phyloP scores from a whole-genome alignment of 1,140 invertebrate species.

The Penaeus chinensis region DNA sequence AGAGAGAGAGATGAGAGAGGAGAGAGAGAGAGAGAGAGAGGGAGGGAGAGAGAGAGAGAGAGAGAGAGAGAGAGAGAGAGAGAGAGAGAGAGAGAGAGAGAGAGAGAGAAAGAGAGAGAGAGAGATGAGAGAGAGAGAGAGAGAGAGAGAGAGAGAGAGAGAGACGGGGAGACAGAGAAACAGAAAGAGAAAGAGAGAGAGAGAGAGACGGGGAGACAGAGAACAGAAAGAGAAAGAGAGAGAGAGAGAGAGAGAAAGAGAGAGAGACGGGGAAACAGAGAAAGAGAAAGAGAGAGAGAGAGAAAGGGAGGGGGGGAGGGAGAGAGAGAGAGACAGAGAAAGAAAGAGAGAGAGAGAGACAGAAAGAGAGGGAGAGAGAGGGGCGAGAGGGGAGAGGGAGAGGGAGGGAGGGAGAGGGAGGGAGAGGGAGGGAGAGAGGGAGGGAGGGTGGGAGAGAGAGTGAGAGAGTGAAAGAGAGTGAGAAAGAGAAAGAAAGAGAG shows the following conservation, averaged over 20 bases:
- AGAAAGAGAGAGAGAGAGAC: no score
- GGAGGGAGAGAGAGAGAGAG: no score
- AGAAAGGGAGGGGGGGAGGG: no score
- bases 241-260: conserved; percentile 11
- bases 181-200: not conserved
- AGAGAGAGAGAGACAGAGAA: not conserved
- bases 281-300: no score
- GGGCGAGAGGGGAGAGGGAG: not conserved
- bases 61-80: not conserved
- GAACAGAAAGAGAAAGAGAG: not conserved
- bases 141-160: not conserved
- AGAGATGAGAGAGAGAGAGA: no score
- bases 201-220: conserved; percentile 1
- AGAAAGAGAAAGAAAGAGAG: not conserved
- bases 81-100: no score
- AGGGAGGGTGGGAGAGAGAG: not conserved
- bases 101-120: no score
- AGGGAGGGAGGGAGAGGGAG: no score
- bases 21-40: not conserved
- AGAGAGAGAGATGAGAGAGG: conserved; percentile 1
- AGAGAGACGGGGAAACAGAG: no score
- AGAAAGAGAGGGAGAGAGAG: not conserved
- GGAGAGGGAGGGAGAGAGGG: not conserved
- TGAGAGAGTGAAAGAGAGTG: not conserved
- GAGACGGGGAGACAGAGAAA: no score